phyloP scores from a whole-genome alignment of 2,113 vertebrate genomes.

The Fregata magnificens region DNA sequence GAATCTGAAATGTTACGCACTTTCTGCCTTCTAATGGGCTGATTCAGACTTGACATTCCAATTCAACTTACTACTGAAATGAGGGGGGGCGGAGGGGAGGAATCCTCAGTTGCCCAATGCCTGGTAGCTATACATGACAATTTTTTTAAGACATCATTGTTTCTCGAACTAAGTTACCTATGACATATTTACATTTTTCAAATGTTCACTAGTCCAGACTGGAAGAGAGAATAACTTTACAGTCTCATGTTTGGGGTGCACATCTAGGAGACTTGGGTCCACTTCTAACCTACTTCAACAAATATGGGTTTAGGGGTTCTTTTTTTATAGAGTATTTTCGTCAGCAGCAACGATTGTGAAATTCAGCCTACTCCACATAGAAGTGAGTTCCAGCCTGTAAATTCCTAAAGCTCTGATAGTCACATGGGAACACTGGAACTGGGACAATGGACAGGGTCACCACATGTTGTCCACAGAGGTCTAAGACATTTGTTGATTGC shows the following conservation, averaged over 20 bases:
- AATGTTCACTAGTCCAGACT: neutral
- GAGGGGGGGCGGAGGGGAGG: rapidly evolving
- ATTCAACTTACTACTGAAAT: neutral
- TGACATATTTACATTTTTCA: neutral
- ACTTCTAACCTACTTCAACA: neutral
- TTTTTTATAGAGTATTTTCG: neutral
- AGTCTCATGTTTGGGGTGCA: neutral
- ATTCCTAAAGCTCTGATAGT: neutral
- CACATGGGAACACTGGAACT: neutral
- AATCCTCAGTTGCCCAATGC: neutral
- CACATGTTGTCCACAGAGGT: neutral
- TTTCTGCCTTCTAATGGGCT: neutral
- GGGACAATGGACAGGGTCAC: neutral
- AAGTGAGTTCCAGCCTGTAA: neutral
- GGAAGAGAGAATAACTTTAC: neutral
- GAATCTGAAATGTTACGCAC: neutral
- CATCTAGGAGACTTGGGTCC: neutral
- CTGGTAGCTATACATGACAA: neutral
- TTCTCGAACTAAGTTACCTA: neutral
- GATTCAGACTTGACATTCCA: neutral
- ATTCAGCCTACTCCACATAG: neutral
- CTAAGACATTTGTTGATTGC: neutral
- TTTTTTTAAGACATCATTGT: neutral
- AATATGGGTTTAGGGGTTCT: neutral
- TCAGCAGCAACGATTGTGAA: neutral